Percentiles rank a stretch among this genome's conserved stretches.
Evolutionary conservation across 1,140 invertebrate genomes (phyloP).

Genomic region (Cylas formicarius): DNA sequence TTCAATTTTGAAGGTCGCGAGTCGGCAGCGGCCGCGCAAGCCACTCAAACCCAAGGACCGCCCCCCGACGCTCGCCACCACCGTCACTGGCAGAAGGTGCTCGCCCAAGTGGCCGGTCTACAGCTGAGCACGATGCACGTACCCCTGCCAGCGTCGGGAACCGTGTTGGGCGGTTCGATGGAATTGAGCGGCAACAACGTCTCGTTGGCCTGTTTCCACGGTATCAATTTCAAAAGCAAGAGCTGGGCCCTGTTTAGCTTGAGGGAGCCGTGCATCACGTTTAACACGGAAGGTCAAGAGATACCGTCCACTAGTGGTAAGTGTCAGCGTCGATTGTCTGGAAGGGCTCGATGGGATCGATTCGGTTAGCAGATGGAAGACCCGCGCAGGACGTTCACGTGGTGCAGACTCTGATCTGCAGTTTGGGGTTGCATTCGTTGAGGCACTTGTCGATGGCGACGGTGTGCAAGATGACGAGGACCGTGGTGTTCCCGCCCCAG

Average conservation of each 20-base stretch:
- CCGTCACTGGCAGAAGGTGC: conserved; percentile 84
- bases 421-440: conserved; percentile 65
- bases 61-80: conserved; percentile 69
- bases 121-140: conserved; percentile 65
- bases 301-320: conserved; percentile 57
- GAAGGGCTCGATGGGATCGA: conserved; percentile 3
- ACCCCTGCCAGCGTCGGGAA: conserved; percentile 60
- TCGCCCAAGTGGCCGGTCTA: conserved; percentile 63
- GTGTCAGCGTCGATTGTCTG: conserved; percentile 5
- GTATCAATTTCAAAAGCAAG: conserved; percentile 94
- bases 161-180: conserved; percentile 88
- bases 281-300: conserved; percentile 90
- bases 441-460: conserved; percentile 83
- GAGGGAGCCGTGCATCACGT: conserved; percentile 89
- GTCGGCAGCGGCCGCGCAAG: neutral
- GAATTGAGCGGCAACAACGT: conserved; percentile 86
- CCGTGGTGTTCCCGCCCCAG: conserved; percentile 88
- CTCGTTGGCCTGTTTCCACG: conserved; percentile 93
- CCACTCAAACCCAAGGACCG: conserved; percentile 14
- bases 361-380: conserved; percentile 28
- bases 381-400: conserved; percentile 56
- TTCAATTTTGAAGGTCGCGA: conserved; percentile 17
- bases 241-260: conserved; percentile 94
- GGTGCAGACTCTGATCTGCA: conserved; percentile 84
- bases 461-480: conserved; percentile 83